phyloP scores from a whole-genome alignment of 2,888 invertebrate genomes.

The Apotomis betuletana region DNA sequence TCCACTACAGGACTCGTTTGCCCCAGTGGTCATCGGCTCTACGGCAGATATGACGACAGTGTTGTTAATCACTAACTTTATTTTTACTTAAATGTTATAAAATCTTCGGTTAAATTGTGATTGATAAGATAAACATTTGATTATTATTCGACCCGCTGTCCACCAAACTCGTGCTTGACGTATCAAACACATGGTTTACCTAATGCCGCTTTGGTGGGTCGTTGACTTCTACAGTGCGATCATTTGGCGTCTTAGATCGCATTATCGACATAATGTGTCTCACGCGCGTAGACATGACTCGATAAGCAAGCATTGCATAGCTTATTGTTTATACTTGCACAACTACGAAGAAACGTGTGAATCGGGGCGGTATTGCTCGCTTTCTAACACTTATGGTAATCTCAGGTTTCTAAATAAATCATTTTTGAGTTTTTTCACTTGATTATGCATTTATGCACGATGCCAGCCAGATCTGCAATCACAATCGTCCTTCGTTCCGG shows the following conservation, averaged over 20 bases:
- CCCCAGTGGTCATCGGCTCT: too few species aligned
- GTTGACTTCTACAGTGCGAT: slow-evolving; percentile 68
- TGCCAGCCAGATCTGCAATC: slow-evolving; percentile 20
- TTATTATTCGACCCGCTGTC: slow-evolving; percentile 34
- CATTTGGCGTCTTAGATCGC: slow-evolving; percentile 61
- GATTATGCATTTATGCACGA: slow-evolving; percentile 3
- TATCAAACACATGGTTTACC: slow-evolving; percentile 57
- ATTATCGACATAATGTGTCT: slow-evolving; percentile 61
- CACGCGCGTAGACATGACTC: slow-evolving; percentile 46
- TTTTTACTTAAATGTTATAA: not conserved
- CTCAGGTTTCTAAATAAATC: slow-evolving; percentile 20
- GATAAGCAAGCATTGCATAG: slow-evolving; percentile 35
- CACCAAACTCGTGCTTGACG: slow-evolving; percentile 45
- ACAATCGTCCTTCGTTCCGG: slow-evolving; percentile 11
- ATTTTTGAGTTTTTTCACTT: slow-evolving; percentile 26
- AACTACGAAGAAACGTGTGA: slow-evolving; percentile 41
- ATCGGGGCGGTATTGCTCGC: slow-evolving; percentile 42
- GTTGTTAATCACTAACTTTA: not conserved
- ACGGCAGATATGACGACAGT: too few species aligned
- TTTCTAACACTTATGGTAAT: slow-evolving; percentile 41
- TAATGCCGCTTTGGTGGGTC: slow-evolving; percentile 66
- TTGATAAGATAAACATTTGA: not conserved
- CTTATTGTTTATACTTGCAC: slow-evolving; percentile 41
- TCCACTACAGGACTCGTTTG: too few species aligned
- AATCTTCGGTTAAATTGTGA: not conserved